phyloP scores from a whole-genome alignment of 2,113 vertebrate genomes.

The Oreochromis aureus region DNA sequence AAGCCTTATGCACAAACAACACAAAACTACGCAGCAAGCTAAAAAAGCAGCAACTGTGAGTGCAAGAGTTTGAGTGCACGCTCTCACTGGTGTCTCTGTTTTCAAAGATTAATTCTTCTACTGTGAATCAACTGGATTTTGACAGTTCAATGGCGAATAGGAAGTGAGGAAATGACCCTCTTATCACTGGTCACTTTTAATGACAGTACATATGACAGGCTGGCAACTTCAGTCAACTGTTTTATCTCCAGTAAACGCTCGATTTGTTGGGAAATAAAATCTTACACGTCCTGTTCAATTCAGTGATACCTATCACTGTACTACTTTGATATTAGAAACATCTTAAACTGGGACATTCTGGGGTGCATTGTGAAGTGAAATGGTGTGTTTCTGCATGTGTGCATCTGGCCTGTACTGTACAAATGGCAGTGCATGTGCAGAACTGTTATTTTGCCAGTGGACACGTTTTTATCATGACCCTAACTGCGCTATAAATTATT shows the following conservation, averaged over 20 bases:
- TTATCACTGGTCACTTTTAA: neutral
- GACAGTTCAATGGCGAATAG: neutral
- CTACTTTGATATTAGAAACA: neutral
- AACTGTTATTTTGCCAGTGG: neutral
- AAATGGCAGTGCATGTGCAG: neutral
- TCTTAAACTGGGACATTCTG: neutral
- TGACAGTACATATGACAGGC: neutral
- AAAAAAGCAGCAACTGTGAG: neutral
- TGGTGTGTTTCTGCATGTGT: neutral
- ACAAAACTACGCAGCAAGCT: neutral
- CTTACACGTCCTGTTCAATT: neutral
- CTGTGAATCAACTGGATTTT: neutral
- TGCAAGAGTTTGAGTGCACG: neutral
- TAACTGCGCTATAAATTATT: neutral
- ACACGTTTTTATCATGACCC: neutral
- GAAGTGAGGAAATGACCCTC: neutral
- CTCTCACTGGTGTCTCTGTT: neutral
- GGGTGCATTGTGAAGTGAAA: neutral
- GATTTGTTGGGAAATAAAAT: neutral
- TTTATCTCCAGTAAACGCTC: neutral
- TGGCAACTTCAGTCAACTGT: neutral
- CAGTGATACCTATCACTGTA: neutral
- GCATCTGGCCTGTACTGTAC: neutral
- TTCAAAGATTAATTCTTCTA: neutral
- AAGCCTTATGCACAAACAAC: neutral